Base-by-base conservation (phyloP, 2,113 vertebrate genomes). In the Anseranas semipalmata region DNA sequence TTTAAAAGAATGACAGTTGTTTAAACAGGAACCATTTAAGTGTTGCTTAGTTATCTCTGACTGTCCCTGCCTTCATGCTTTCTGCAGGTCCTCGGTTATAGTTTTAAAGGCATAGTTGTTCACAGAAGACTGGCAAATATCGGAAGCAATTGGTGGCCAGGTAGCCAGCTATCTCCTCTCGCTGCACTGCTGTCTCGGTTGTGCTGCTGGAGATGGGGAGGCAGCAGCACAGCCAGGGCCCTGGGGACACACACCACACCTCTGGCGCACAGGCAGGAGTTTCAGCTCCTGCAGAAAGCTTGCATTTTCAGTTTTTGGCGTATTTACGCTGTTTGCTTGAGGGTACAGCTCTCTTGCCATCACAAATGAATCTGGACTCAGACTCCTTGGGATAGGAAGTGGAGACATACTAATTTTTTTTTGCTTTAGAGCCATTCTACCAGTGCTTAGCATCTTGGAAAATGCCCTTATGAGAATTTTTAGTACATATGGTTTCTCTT, bases 121-220 rank as follows among this genome's bases (percentile, higher is more conserved):
- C 3, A 2, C 33, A 65, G 25, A 62, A 78, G 63, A 75, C 16
- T 35, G 53, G 30, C 15, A 82, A 59, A 53, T 43, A 53, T 9
- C 17, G 0, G 0, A 75, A 65, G 25, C 30, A 63, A 72, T 5
- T 27, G 16, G 35, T 78, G n/a, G 20, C 9, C 16, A 48, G 33
- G 27, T 65, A 70, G 22, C 53, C 84, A 6, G 50, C 4, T 19
- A 45, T 19, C 60, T 10, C 20, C 9, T 72, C 12, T 32, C 39
- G 24, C 55, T 14, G 9, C 33, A 58, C 32, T 24, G 45, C 39
- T 81, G 30, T 32, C 39, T 66, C 73, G 58, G 72, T 28, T 85
- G 27, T 30, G 56, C 19, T 84, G 68, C 16, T 56, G 48, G 17
- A 87, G 45, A 73, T 20, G 68, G 16, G 17, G 22, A 50, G 24